Conservation (phyloP, 2,888 invertebrate species). For the Smittia sp. region DNA sequence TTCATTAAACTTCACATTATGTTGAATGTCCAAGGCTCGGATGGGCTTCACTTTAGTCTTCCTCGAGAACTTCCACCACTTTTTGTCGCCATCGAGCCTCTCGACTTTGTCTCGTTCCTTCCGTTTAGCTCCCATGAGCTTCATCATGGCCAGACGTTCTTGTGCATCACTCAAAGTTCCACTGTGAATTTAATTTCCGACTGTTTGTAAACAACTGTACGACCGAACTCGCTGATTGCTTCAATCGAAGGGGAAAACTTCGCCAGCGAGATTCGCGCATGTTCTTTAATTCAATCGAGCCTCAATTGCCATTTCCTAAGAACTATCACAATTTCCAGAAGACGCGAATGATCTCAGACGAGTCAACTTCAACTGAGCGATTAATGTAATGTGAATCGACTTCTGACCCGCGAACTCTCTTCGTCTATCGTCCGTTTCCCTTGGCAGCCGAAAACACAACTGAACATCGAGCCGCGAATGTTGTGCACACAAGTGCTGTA, state of each 20-base stretch:
- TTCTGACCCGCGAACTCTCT: not conserved
- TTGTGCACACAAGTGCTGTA: not conserved
- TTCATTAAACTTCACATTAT: constrained; percentile 25
- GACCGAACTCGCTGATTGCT: not conserved
- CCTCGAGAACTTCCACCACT: constrained; percentile 30
- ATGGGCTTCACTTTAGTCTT: constrained; percentile 27
- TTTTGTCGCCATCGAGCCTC: not conserved
- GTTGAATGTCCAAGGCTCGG: constrained; percentile 22
- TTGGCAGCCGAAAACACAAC: constrained; percentile 37
- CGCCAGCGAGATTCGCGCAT: not conserved
- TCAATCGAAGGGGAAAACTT: not conserved
- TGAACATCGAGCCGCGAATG: not conserved
- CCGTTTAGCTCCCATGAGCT: constrained; percentile 4
- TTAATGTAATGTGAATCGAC: not conserved
- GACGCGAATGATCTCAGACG: not conserved
- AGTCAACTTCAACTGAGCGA: not conserved
- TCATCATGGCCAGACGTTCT: not conserved
- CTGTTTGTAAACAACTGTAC: not conserved
- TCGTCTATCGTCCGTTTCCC: constrained; percentile 28
- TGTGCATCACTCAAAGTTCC: not conserved
- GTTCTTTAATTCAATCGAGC: not conserved
- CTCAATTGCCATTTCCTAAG: not conserved
- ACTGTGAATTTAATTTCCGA: not conserved
- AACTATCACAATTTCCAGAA: not conserved
- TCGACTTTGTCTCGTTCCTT: not conserved